Conservation (phyloP, 2,113 vertebrate genomes). For the Neomonachus schauinslandi region DNA sequence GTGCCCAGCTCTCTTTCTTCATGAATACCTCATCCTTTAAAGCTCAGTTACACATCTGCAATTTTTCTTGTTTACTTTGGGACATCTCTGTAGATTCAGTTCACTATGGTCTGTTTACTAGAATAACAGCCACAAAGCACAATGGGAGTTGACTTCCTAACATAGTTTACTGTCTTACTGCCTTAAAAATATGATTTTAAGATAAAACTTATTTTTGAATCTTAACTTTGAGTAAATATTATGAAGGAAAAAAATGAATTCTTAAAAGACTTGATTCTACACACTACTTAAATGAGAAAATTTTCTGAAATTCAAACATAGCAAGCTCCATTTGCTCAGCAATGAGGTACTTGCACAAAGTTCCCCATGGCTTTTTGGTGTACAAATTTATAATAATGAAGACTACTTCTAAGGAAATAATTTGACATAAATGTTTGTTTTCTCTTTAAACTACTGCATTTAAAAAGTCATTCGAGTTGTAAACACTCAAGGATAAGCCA, state of each 20-base stretch:
- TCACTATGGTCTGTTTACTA: constrained; percentile 27
- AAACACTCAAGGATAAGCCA: constrained; percentile 74
- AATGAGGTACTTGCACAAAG: constrained; percentile 69
- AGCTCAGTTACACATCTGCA: background rate
- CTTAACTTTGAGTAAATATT: constrained; percentile 77
- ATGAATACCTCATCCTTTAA: background rate
- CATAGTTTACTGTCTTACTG: constrained; percentile 45
- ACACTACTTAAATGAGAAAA: constrained; percentile 69
- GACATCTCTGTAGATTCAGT: background rate
- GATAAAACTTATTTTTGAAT: constrained; percentile 63
- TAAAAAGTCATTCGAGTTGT: constrained; percentile 69
- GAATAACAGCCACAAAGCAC: constrained; percentile 54
- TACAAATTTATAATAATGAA: constrained; percentile 65
- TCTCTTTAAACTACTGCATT: constrained; percentile 35
- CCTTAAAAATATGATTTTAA: constrained; percentile 67
- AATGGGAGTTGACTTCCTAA: constrained; percentile 62
- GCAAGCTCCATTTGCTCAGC: constrained; percentile 77
- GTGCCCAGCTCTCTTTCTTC: background rate
- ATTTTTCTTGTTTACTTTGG: constrained; percentile 12
- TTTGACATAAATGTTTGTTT: constrained; percentile 48
- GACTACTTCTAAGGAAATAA: constrained; percentile 68
- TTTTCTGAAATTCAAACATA: constrained; percentile 73
- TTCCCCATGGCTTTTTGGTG: constrained; percentile 60
- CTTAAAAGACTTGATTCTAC: constrained; percentile 73
- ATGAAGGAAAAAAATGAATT: constrained; percentile 57